Evolutionary conservation across 1,140 invertebrate genomes (phyloP).

Genomic region (Drosophila pallidifrons): DNA sequence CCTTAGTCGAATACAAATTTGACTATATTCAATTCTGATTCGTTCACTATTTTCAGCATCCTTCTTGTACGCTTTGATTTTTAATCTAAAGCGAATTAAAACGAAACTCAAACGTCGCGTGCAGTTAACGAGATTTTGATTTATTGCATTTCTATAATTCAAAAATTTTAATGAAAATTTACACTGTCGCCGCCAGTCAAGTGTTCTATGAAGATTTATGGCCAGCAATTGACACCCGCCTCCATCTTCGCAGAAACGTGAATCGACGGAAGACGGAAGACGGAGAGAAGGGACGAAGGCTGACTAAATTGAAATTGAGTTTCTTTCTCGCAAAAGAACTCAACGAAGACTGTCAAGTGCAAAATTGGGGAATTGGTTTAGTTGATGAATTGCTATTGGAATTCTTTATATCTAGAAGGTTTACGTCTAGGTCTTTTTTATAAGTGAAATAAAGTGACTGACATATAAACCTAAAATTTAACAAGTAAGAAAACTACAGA

Average conservation of each 20-base stretch:
- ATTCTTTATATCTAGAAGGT: constrained; percentile 11
- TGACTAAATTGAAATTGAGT: constrained; percentile 64
- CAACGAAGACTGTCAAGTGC: background rate
- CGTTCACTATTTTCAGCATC: constrained; percentile 1
- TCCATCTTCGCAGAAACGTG: constrained; percentile 40
- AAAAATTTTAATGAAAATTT: constrained; percentile 71
- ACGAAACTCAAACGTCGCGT: constrained; percentile 61
- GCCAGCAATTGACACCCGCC: constrained; percentile 67
- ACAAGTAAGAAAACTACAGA: too few relatives aligned
- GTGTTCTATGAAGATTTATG: constrained; percentile 80
- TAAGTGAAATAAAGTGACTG: too few relatives aligned
- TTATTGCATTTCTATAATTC: constrained; percentile 74
- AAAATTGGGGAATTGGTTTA: background rate
- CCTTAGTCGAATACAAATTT: background rate
- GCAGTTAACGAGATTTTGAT: constrained; percentile 76
- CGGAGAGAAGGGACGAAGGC: constrained; percentile 13
- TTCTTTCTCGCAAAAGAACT: constrained; percentile 7
- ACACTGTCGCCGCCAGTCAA: constrained; percentile 74
- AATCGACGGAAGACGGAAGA: background rate
- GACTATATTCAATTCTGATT: constrained; percentile 8
- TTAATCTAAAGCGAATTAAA: constrained; percentile 59
- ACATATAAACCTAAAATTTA: too few relatives aligned
- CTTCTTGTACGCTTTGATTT: constrained; percentile 18
- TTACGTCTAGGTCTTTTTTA: too few relatives aligned
- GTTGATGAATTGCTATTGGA: constrained; percentile 53